Conservation (phyloP, 2,113 vertebrate species). For the Limnothrissa miodon region DNA sequence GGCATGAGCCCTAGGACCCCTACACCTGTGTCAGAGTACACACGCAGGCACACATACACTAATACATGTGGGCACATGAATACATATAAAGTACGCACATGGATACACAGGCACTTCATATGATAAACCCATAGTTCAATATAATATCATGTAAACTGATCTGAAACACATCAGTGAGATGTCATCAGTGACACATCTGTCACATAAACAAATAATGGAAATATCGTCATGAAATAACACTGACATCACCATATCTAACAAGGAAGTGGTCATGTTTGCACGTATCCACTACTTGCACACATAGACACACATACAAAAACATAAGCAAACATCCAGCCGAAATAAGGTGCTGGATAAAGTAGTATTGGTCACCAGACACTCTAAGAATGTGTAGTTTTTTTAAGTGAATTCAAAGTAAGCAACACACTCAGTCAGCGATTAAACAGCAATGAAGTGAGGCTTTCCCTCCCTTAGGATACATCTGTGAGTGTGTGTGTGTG, state of each 20-base stretch:
- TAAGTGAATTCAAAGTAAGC: background rate
- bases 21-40: constrained; percentile 5
- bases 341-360: too few relatives aligned
- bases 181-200: background rate
- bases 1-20: background rate
- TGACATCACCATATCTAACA: too few relatives aligned
- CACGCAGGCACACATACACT: constrained; percentile 7
- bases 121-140: background rate
- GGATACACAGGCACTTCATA: background rate
- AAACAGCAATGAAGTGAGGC: too few relatives aligned
- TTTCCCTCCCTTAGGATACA: background rate
- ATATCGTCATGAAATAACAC: background rate
- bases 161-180: background rate
- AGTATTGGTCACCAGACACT: background rate
- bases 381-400: background rate
- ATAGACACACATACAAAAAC: background rate
- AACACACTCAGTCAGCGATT: too few relatives aligned
- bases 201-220: background rate
- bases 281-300: background rate
- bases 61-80: background rate
- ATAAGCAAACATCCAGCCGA: background rate
- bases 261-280: background rate
- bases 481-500: background rate
- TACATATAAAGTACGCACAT: background rate
- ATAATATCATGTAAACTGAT: background rate